These are phyloP conservation scores for Yponomeuta evonymella DNA, from an alignment of 2,888 invertebrate genomes.

Conservation along the genomic window DNA sequence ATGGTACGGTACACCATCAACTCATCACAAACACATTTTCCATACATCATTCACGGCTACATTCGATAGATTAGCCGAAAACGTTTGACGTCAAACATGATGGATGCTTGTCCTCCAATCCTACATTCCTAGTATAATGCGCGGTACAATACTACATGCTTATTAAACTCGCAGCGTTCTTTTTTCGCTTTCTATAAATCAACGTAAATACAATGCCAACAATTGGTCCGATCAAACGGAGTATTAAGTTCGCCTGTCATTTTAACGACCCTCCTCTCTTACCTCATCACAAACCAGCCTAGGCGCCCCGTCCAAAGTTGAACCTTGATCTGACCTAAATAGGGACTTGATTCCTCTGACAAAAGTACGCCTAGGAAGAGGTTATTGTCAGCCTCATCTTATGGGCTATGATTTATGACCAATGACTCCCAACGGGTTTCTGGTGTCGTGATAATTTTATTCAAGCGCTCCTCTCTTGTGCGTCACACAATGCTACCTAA, in stretches of 20 bases:
- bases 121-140: slow-evolving; percentile 33
- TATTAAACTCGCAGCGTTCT: slow-evolving; percentile 40
- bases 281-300: slow-evolving; percentile 34
- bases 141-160: slow-evolving; percentile 32
- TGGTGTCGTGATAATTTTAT: slow-evolving; percentile 69
- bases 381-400: slow-evolving; percentile 72
- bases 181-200: slow-evolving; percentile 66
- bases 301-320: background rate
- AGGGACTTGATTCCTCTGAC: slow-evolving; percentile 28
- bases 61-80: slow-evolving; percentile 52
- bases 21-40: slow-evolving; percentile 46
- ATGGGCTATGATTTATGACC: slow-evolving; percentile 76
- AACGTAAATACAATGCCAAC: slow-evolving; percentile 69
- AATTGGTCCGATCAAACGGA: slow-evolving; percentile 75
- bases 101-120: slow-evolving; percentile 65
- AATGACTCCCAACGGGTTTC: slow-evolving; percentile 73
- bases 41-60: slow-evolving; percentile 59
- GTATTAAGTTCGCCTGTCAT: slow-evolving; percentile 75
- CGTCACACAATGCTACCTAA: slow-evolving; percentile 74
- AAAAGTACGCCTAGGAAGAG: slow-evolving; percentile 50
- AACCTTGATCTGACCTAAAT: slow-evolving; percentile 10
- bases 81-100: slow-evolving; percentile 51
- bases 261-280: slow-evolving; percentile 61
- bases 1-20: slow-evolving; percentile 25
- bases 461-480: slow-evolving; percentile 64